Evolutionary conservation across 1,140 invertebrate species (phyloP).

Genomic region (Ganaspis sp.): DNA sequence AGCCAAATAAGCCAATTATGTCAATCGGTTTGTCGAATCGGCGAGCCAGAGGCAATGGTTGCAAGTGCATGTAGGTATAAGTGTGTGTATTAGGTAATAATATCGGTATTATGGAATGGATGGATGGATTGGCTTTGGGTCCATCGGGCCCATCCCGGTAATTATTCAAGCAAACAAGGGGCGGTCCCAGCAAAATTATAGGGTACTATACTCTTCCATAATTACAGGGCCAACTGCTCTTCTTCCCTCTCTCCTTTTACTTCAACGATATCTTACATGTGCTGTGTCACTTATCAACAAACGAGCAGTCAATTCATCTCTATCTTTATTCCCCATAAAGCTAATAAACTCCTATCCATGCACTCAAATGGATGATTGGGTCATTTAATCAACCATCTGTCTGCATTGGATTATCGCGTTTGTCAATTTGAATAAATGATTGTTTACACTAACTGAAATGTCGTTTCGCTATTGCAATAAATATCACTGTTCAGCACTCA

Average conservation of each 20-base stretch:
- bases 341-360: conserved; percentile 9
- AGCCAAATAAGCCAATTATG: conserved; percentile 68
- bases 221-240: conserved; percentile 71
- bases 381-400: conserved; percentile 8
- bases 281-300: conserved; percentile 30
- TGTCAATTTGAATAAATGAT: too few species aligned
- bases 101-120: conserved; percentile 66
- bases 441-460: too few species aligned
- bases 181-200: conserved; percentile 71
- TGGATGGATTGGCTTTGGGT: conserved; percentile 58
- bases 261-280: conserved; percentile 34
- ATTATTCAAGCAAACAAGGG: conserved; percentile 75
- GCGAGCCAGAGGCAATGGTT: conserved; percentile 36
- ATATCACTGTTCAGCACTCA: too few species aligned
- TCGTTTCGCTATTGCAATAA: too few species aligned
- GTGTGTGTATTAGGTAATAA: conserved; percentile 68
- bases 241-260: conserved; percentile 46
- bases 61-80: conserved; percentile 48
- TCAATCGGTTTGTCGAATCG: conserved; percentile 60
- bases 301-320: conserved; percentile 12
- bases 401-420: neutral
- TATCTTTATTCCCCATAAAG: conserved; percentile 13
- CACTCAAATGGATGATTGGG: neutral
- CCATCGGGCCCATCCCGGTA: conserved; percentile 62
- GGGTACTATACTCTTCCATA: conserved; percentile 66